These are phyloP conservation scores for Papilio aristodemus DNA, from an alignment of 1,140 invertebrate species.

Conservation along the genomic window DNA sequence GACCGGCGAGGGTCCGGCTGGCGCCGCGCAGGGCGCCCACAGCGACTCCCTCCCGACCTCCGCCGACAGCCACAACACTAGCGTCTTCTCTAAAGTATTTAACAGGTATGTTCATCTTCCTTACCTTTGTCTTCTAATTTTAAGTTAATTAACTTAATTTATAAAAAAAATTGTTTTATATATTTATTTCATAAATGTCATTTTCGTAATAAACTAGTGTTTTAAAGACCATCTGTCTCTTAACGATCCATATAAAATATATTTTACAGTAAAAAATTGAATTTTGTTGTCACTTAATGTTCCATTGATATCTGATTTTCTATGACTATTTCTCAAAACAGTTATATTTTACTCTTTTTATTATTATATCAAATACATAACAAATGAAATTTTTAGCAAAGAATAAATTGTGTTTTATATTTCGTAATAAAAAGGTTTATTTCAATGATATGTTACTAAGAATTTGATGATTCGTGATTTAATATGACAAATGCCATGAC, in stretches of 20 bases:
- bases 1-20: conserved; percentile 82
- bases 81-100: conserved; percentile 93
- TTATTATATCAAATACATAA: too few relatives aligned
- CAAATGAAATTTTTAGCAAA: too few relatives aligned
- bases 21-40: conserved; percentile 65
- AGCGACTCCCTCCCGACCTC: conserved; percentile 82
- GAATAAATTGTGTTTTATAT: too few relatives aligned
- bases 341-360: too few relatives aligned
- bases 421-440: neutral
- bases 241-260: too few relatives aligned
- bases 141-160: neutral
- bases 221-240: too few relatives aligned
- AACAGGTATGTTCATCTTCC: conserved; percentile 84
- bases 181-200: too few relatives aligned
- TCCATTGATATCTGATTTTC: too few relatives aligned
- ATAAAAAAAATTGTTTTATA: neutral
- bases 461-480: neutral
- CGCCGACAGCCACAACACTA: conserved; percentile 85
- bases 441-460: neutral
- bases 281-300: too few relatives aligned
- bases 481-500: neutral
- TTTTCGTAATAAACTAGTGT: too few relatives aligned
- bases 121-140: neutral
- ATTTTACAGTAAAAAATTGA: too few relatives aligned
- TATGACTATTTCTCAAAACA: too few relatives aligned